These are phyloP conservation scores for Drosophila prosaltans DNA, from an alignment of 1,140 invertebrate species.

Conservation along the genomic window DNA sequence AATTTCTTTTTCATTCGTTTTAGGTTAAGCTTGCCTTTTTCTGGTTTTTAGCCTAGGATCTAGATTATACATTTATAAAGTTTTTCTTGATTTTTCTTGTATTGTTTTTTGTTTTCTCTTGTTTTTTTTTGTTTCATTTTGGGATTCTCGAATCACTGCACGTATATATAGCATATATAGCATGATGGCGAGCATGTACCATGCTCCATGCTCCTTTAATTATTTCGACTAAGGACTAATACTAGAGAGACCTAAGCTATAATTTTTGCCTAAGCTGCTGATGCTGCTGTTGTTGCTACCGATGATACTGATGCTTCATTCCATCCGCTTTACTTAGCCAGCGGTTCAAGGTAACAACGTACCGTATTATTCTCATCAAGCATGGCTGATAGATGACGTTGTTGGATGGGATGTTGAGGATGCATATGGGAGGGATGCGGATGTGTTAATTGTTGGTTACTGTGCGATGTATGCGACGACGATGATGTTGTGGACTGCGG, in stretches of 20 bases:
- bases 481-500: constrained; percentile 80
- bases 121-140: constrained; percentile 11
- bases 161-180: constrained; percentile 67
- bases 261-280: constrained; percentile 78
- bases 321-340: constrained; percentile 60
- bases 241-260: constrained; percentile 73
- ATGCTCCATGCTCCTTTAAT: constrained; percentile 73
- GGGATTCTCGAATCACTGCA: constrained; percentile 80
- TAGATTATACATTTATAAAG: constrained; percentile 74
- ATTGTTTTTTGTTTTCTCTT: constrained; percentile 34
- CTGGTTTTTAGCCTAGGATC: constrained; percentile 56
- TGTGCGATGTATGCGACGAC: constrained; percentile 80
- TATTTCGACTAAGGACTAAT: constrained; percentile 78
- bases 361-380: constrained; percentile 90
- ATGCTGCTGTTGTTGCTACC: constrained; percentile 17
- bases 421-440: constrained; percentile 45
- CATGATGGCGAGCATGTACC: constrained; percentile 47
- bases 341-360: constrained; percentile 89
- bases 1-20: constrained; percentile 38
- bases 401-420: constrained; percentile 70
- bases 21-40: constrained; percentile 53
- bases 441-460: constrained; percentile 48
- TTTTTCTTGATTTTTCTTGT: constrained; percentile 30
- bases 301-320: background rate
- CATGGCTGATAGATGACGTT: constrained; percentile 88